Conservation (phyloP, 2,113 vertebrate species). For the Crypturellus undulatus region DNA sequence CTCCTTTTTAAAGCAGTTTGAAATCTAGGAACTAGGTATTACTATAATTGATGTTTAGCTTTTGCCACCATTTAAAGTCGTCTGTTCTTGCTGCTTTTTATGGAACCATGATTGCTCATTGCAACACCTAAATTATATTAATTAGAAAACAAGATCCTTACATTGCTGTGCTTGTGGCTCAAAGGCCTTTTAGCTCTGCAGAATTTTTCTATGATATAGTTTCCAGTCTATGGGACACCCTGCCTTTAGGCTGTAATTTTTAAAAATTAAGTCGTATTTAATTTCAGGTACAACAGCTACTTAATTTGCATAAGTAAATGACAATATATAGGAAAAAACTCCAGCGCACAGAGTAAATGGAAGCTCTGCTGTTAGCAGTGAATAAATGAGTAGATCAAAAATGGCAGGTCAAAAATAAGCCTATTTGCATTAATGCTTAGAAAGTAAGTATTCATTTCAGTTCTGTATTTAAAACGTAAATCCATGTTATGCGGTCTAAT, state of each 20-base stretch:
- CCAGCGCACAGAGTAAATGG: neutral
- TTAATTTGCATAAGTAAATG: constrained; percentile 46
- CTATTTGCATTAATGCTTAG: neutral
- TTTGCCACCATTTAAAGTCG: neutral
- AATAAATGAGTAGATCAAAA: constrained; percentile 3
- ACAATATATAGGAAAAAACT: neutral
- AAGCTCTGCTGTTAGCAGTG: neutral
- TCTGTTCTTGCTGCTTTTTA: neutral
- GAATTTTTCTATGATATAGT: neutral
- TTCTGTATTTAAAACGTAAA: constrained; percentile 10
- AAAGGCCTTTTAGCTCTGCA: neutral
- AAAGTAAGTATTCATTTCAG: constrained; percentile 18
- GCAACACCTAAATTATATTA: neutral
- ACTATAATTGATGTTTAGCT: neutral
- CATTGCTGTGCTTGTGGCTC: neutral
- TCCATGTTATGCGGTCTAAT: neutral
- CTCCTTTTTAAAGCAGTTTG: neutral
- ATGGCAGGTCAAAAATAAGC: constrained; percentile 11
- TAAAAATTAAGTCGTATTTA: neutral
- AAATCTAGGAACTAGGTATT: neutral
- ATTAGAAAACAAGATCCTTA: neutral
- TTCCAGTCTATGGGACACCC: neutral
- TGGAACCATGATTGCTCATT: neutral
- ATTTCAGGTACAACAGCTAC: constrained; percentile 1
- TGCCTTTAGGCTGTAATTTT: constrained; percentile 1